These are phyloP conservation scores for Carettochelys insculpta DNA, from an alignment of 2,113 vertebrate species.

Conservation along the genomic window DNA sequence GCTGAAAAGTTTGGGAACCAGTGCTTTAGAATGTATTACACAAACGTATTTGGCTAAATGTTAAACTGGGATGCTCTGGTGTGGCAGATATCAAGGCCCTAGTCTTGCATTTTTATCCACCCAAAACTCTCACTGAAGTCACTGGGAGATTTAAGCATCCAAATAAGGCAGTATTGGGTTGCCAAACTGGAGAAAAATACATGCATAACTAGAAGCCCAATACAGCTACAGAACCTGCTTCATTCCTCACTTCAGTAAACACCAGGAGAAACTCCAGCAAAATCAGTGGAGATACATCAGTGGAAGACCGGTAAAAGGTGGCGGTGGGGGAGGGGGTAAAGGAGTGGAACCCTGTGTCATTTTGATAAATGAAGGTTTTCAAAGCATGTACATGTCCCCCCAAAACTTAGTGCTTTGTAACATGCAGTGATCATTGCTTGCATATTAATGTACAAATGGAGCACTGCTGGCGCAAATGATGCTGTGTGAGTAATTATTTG, in stretches of 20 bases:
- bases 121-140: background rate
- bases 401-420: background rate
- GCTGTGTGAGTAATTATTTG: background rate
- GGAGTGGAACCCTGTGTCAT: background rate
- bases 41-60: background rate
- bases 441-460: background rate
- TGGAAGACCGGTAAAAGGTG: background rate
- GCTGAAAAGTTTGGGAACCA: too few species aligned
- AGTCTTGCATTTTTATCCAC: background rate
- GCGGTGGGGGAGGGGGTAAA: too few species aligned
- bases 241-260: background rate
- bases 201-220: fast-evolving
- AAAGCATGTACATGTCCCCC: background rate
- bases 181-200: background rate
- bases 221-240: background rate
- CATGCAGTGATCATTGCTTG: background rate
- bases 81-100: background rate
- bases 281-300: background rate
- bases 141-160: background rate
- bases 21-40: too few species aligned
- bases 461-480: background rate
- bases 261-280: background rate
- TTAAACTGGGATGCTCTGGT: background rate
- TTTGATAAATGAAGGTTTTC: background rate
- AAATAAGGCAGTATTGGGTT: background rate